Percentiles rank a stretch among this genome's conserved stretches.
These are phyloP conservation scores for Decapterus maruadsi DNA, from an alignment of 2,797 vertebrate species.

Conservation along the genomic window DNA sequence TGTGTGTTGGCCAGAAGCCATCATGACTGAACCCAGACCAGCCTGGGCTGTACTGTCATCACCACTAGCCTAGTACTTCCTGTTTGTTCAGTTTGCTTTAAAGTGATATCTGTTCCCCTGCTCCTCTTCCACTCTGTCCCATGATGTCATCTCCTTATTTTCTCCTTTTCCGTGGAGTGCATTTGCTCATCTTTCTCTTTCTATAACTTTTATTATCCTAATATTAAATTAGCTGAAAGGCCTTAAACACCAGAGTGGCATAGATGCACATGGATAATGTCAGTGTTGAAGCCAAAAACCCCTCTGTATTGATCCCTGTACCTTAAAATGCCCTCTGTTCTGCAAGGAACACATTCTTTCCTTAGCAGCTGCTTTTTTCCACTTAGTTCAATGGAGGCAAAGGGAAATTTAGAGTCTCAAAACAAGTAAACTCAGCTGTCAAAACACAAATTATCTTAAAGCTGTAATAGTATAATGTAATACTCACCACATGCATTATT, in stretches of 20 bases:
- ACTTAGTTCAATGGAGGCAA: conserved; percentile 56
- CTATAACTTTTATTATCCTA: conserved; percentile 19
- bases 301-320: conserved; percentile 20
- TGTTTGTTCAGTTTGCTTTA: not conserved
- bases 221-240: conserved; percentile 23
- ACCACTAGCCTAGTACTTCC: not conserved
- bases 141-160: not conserved
- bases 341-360: conserved; percentile 46
- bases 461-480: conserved; percentile 61
- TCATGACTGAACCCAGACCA: not conserved
- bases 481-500: conserved; percentile 57
- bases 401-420: conserved; percentile 61
- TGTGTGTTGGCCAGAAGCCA: not conserved
- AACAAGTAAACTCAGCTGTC: conserved; percentile 59
- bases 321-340: conserved; percentile 40
- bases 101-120: not conserved
- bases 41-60: not conserved
- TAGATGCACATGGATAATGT: conserved; percentile 17
- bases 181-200: not conserved
- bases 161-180: not conserved
- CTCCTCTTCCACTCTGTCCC: not conserved
- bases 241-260: conserved; percentile 24
- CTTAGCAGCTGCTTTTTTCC: conserved; percentile 44
- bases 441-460: conserved; percentile 69
- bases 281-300: not conserved